Evolutionary conservation across 92 coral and sea anemone species (phyloP), one percentile per base, ranked within the genome.

Genomic region (Phymanthus crucifer): DNA sequence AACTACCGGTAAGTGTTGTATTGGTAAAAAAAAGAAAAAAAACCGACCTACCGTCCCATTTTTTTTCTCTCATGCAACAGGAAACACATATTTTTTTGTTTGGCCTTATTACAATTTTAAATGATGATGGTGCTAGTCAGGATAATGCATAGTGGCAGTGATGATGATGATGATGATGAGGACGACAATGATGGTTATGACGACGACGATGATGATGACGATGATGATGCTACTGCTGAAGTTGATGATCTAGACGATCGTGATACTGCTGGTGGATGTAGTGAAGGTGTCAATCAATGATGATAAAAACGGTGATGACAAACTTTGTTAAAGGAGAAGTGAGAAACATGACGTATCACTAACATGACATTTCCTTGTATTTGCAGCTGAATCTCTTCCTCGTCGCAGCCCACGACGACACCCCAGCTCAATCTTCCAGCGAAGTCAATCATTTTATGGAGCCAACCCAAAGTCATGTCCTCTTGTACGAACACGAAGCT

Each of bases 401-500:
- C 94, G 92, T 32, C 83, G 89, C 31, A 90, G 94, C 64, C 97
- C 97, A 4, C 86, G 92, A 5, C 75, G 87, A 52, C 80, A 83
- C 58, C 84, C 89, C 24, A 82, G 81, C 32, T 79, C 85, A 16
- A 40, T 74, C 26, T 89, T 89, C 68, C 97, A 92, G 70, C 84
- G 97, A 18, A 92, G 97, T 75, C 91, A 87, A 54, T 90, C 97
- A 18, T 92, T 92, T 73, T 92, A 92, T 74, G 97, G 97, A 23
- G 77, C 83, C 66, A 82, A 93, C 4, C 84, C 91, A 1, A 80
- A 84, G 40, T 84, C 92, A 23, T 86, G 89, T 34, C 94, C 92
- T 19, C 75, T 92, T 47, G 89, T 83, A 13, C 73, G 97, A 38
- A 87, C 97, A 48, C 78, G 72, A 48, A 87, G 85, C 68, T 84